Conservation (phyloP, 2,888 invertebrate genomes). For the Philhelius pedissequus region DNA sequence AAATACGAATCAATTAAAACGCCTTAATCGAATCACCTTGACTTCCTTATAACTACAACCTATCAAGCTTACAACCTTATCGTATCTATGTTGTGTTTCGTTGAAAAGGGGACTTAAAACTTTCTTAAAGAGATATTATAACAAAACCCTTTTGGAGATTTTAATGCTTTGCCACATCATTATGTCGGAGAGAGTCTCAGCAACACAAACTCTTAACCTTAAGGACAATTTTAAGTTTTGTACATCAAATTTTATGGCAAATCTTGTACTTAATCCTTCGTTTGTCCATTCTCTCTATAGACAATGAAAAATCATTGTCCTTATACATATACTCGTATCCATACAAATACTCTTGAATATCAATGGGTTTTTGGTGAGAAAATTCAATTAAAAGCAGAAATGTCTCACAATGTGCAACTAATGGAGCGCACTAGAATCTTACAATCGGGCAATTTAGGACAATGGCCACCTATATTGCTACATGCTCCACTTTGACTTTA, state of each 20-base stretch:
- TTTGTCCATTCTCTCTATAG: not conserved
- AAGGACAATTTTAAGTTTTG: conserved; percentile 48
- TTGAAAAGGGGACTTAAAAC: conserved; percentile 15
- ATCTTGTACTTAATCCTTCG: conserved; percentile 24
- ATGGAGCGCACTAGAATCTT: conserved; percentile 66
- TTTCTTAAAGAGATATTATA: not conserved
- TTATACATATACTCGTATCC: not conserved
- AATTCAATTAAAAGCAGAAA: conserved; percentile 67
- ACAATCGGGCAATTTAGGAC: conserved; percentile 68
- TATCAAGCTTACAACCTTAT: not conserved
- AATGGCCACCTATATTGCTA: conserved; percentile 64
- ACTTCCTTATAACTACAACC: not conserved
- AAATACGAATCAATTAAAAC: too few relatives aligned
- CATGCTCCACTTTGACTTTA: conserved; percentile 50
- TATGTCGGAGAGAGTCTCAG: conserved; percentile 17
- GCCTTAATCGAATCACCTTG: not conserved
- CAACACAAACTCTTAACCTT: conserved; percentile 1
- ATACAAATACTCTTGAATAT: not conserved
- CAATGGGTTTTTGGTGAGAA: conserved; percentile 46
- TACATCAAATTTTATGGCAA: conserved; percentile 56
- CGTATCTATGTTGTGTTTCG: not conserved
- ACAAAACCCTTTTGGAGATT: conserved; percentile 31
- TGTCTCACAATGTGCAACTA: conserved; percentile 67
- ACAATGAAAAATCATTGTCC: not conserved
- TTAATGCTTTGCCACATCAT: conserved; percentile 43